Conservation (phyloP, 2,797 vertebrate species). For the Danio tinwini region DNA sequence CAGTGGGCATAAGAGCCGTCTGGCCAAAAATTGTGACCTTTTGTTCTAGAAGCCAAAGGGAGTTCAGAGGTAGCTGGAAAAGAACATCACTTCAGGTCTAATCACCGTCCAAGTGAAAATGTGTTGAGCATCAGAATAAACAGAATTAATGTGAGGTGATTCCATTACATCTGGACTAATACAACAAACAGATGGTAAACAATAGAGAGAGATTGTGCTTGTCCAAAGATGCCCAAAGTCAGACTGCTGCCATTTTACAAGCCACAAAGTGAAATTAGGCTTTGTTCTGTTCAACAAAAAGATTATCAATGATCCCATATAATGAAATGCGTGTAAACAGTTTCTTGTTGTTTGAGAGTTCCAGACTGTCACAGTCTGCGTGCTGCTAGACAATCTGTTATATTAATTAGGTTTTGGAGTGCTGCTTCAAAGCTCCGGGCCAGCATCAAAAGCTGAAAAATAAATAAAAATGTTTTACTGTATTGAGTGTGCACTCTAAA, state of each 20-base stretch:
- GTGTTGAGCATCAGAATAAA: conserved; percentile 53
- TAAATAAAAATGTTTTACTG: conserved; percentile 6
- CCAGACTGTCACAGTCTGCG: conserved; percentile 40
- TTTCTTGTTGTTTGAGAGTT: conserved; percentile 17
- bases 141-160: conserved; percentile 50
- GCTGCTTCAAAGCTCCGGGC: conserved; percentile 30
- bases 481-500: conserved; percentile 26
- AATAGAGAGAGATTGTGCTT: not conserved
- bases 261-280: conserved; percentile 8
- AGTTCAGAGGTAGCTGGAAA: conserved; percentile 37
- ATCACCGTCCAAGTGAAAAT: conserved; percentile 54
- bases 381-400: conserved; percentile 46
- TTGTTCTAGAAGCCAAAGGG: conserved; percentile 55
- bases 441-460: not conserved
- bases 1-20: conserved; percentile 63
- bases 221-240: conserved; percentile 1
- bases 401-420: conserved; percentile 41
- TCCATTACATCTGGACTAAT: conserved; percentile 50
- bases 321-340: conserved; percentile 15
- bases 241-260: not conserved
- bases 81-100: conserved; percentile 59
- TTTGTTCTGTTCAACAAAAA: not conserved
- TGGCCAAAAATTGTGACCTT: conserved; percentile 67
- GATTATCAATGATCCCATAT: conserved; percentile 27
- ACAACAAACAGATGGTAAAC: conserved; percentile 38